Conservation (phyloP, 2,113 vertebrate genomes). For the Pygoscelis adeliae region DNA sequence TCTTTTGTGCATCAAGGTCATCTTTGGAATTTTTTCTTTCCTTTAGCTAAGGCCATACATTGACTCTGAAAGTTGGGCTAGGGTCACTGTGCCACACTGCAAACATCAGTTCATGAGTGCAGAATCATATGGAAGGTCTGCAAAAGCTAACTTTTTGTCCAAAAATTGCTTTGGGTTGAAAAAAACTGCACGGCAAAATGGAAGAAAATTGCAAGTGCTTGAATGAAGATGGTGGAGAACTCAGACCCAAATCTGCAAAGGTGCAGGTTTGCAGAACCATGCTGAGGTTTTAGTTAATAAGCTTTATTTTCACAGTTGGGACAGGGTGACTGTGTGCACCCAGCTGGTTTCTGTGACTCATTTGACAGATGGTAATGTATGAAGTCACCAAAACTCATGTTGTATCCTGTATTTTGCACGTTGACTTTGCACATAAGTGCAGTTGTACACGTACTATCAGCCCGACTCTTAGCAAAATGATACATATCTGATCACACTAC, state of each 20-base stretch:
- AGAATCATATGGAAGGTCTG: not conserved
- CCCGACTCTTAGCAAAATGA: accelerated
- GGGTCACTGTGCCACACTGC: not conserved
- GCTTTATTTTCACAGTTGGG: not conserved
- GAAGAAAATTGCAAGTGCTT: not conserved
- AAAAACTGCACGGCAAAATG: not conserved
- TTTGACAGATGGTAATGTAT: not conserved
- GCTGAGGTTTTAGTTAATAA: not conserved
- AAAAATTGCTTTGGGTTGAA: not conserved
- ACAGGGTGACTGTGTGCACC: not conserved
- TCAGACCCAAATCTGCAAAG: not conserved
- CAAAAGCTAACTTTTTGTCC: not conserved
- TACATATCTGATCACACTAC: not conserved
- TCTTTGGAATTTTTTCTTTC: not conserved
- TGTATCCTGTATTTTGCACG: not conserved
- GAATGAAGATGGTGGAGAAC: not conserved
- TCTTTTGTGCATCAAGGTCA: not conserved
- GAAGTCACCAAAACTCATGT: not conserved
- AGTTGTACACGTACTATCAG: not conserved
- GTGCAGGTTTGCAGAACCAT: not conserved
- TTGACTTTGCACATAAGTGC: not conserved
- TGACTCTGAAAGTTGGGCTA: not conserved
- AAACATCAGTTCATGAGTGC: not conserved
- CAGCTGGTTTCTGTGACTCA: not conserved
- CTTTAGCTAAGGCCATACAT: not conserved